Evolutionary conservation across 2,797 vertebrate genomes (phyloP).

Genomic region (Eremophila alpestris): DNA sequence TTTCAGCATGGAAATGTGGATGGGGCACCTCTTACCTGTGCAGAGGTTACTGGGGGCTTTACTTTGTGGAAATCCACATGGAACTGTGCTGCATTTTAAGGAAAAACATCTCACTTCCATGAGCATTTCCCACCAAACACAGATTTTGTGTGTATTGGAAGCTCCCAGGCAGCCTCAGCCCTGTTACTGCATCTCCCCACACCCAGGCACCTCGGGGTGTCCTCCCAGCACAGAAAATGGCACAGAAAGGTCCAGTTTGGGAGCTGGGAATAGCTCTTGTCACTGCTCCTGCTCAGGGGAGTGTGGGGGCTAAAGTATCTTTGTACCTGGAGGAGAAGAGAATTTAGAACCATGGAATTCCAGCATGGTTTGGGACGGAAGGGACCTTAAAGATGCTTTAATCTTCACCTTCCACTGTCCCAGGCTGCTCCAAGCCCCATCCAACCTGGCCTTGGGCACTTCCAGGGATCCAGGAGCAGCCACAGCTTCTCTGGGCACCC

Average conservation of each 20-base stretch:
- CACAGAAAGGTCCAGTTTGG: not conserved
- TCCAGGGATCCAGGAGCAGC: not conserved
- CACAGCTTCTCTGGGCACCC: not conserved
- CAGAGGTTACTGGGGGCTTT: not conserved
- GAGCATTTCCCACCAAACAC: not conserved
- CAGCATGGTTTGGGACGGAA: not conserved
- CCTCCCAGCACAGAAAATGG: not conserved
- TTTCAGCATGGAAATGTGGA: not conserved
- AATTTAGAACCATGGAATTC: not conserved
- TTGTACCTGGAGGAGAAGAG: not conserved
- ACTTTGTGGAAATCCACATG: not conserved
- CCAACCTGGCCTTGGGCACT: not conserved
- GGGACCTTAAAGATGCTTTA: not conserved
- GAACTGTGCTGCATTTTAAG: not conserved
- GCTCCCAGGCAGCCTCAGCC: not conserved
- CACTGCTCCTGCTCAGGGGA: not conserved
- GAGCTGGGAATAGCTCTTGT: not conserved
- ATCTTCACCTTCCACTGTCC: not conserved
- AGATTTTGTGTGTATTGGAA: fast-evolving
- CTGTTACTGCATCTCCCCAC: not conserved
- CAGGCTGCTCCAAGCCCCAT: not conserved
- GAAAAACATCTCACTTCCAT: not conserved
- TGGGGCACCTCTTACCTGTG: not conserved
- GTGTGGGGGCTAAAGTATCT: not conserved
- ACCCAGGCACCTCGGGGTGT: not conserved